Evolutionary conservation across 2,888 invertebrate species (phyloP).

Genomic region (Phaedon cochleariae): DNA sequence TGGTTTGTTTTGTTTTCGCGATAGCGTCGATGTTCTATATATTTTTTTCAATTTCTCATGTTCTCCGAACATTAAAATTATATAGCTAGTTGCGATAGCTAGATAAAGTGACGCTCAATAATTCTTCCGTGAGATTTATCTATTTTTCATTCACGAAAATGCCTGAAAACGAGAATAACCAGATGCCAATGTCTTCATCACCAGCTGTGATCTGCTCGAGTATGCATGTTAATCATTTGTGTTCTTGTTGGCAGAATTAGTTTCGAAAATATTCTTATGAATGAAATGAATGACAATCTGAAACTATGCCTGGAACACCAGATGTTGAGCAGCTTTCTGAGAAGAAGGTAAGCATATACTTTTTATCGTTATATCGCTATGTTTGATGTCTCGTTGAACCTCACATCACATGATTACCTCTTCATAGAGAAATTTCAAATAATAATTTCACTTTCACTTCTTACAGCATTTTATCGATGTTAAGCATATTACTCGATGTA

Average conservation of each 20-base stretch:
- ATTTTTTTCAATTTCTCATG: not conserved
- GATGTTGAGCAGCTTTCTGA: constrained; percentile 5
- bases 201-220: not conserved
- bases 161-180: not conserved
- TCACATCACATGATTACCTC: too few species aligned
- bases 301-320: constrained; percentile 16
- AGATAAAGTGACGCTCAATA: not conserved
- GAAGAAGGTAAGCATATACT: constrained; percentile 3
- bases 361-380: not conserved
- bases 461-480: too few species aligned
- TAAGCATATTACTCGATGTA: too few species aligned
- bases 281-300: constrained; percentile 8
- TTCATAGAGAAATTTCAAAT: too few species aligned
- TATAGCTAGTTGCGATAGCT: not conserved
- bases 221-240: too few species aligned
- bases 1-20: not conserved
- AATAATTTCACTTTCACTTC: too few species aligned
- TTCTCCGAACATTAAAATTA: too few species aligned
- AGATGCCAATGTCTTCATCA: not conserved
- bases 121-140: not conserved
- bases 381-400: not conserved
- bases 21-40: not conserved
- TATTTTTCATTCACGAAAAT: not conserved
- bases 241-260: not conserved
- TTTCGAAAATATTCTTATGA: not conserved